Evolutionary conservation across 1,140 invertebrate genomes (phyloP).

Genomic region (Bombus fervidus): DNA sequence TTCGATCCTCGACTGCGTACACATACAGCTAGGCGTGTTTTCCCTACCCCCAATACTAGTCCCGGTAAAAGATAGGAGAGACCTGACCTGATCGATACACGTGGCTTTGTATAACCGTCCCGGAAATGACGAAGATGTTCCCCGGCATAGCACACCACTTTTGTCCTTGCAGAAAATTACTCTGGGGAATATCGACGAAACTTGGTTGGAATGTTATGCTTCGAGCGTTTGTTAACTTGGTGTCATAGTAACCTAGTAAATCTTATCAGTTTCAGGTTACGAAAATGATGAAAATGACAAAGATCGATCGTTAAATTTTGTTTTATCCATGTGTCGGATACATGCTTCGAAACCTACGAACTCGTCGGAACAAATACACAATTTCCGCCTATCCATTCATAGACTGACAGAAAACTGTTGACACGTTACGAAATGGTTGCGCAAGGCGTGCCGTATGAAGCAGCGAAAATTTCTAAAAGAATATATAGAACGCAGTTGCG

Average conservation of each 20-base stretch:
- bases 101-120: constrained; percentile 23
- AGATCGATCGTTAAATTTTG: background rate
- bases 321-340: background rate
- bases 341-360: background rate
- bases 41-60: background rate
- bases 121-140: constrained; percentile 45
- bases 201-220: constrained; percentile 18
- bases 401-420: background rate
- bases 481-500: background rate
- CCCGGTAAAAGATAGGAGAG: background rate
- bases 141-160: constrained; percentile 7
- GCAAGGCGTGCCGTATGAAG: background rate
- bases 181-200: constrained; percentile 42
- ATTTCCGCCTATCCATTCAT: background rate
- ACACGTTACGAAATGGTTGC: background rate
- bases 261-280: background rate
- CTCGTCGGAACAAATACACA: background rate
- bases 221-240: background rate
- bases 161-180: constrained; percentile 46
- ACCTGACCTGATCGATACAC: constrained; percentile 28
- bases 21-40: background rate
- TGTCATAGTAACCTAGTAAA: background rate
- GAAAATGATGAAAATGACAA: background rate
- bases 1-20: constrained; percentile 15
- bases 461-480: background rate